Percentiles rank a stretch among this genome's conserved stretches.
phyloP scores from a whole-genome alignment of 2,797 vertebrate genomes.

The Vireo griseus region DNA sequence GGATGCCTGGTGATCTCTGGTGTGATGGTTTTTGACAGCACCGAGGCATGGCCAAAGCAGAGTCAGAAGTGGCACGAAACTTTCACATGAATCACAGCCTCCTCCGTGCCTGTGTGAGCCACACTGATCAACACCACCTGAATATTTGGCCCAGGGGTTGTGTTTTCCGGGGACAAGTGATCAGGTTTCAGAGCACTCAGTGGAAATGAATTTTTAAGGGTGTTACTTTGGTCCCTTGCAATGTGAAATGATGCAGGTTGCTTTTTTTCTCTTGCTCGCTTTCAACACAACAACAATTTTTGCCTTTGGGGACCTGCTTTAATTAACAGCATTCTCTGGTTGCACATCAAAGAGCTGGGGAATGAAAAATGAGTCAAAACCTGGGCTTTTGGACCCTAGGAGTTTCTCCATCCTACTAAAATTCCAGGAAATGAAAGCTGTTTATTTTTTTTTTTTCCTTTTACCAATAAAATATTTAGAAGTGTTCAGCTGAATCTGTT shows the following conservation, averaged over 20 bases:
- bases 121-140: background rate
- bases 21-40: background rate
- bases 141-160: background rate
- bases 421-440: background rate
- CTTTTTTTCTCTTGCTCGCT: background rate
- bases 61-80: accelerated
- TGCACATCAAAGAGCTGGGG: slow-evolving; percentile 15
- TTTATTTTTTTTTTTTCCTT: background rate
- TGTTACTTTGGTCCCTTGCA: background rate
- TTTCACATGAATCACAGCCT: background rate
- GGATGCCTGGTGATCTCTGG: background rate
- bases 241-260: background rate
- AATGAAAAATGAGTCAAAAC: background rate
- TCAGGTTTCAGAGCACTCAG: background rate
- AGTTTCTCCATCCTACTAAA: background rate
- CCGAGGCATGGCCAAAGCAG: accelerated
- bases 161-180: background rate
- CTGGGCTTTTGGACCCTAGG: background rate
- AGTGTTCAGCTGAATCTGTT: background rate
- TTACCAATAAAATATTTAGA: background rate
- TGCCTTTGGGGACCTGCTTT: background rate
- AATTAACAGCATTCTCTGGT: slow-evolving; percentile 7
- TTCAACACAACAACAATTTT: background rate
- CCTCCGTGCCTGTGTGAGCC: background rate
- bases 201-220: background rate